These are phyloP conservation scores for Pandemis heparana DNA, from an alignment of 2,888 invertebrate genomes.

Conservation along the genomic window DNA sequence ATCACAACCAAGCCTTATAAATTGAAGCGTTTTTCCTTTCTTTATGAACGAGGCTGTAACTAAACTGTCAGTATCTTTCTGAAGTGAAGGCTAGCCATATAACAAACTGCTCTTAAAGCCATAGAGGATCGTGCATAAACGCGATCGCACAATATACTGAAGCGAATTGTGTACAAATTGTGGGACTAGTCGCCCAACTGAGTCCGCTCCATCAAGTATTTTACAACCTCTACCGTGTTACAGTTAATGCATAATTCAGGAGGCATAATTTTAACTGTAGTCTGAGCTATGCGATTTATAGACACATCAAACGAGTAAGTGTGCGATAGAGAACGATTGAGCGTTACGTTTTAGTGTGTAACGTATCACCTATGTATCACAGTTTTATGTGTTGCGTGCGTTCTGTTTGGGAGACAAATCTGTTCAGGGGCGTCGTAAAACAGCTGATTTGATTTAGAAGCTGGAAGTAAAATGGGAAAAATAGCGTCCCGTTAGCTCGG, in stretches of 20 bases:
- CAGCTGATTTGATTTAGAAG: constrained; percentile 27
- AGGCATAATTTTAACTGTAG: constrained; percentile 76
- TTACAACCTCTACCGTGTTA: constrained; percentile 69
- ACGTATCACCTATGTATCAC: constrained; percentile 10
- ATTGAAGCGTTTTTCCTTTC: too few relatives aligned
- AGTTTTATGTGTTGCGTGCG: constrained; percentile 24
- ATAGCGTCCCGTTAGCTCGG: background rate
- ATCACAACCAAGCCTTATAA: too few relatives aligned
- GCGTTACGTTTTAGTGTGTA: constrained; percentile 11
- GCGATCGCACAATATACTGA: constrained; percentile 64
- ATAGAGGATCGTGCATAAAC: constrained; percentile 67
- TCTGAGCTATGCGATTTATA: constrained; percentile 74
- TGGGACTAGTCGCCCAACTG: constrained; percentile 44
- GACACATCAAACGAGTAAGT: constrained; percentile 67
- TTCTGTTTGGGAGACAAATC: constrained; percentile 21
- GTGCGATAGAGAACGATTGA: constrained; percentile 46
- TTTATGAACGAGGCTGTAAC: background rate
- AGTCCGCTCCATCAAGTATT: constrained; percentile 50
- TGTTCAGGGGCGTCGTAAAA: constrained; percentile 28
- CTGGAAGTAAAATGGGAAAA: constrained; percentile 6
- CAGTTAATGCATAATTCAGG: constrained; percentile 80
- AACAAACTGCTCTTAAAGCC: constrained; percentile 63
- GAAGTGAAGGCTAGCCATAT: constrained; percentile 21
- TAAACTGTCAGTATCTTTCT: background rate
- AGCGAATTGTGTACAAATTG: constrained; percentile 53